phyloP scores from a whole-genome alignment of 2,113 vertebrate species.

The Elachura formosa region DNA sequence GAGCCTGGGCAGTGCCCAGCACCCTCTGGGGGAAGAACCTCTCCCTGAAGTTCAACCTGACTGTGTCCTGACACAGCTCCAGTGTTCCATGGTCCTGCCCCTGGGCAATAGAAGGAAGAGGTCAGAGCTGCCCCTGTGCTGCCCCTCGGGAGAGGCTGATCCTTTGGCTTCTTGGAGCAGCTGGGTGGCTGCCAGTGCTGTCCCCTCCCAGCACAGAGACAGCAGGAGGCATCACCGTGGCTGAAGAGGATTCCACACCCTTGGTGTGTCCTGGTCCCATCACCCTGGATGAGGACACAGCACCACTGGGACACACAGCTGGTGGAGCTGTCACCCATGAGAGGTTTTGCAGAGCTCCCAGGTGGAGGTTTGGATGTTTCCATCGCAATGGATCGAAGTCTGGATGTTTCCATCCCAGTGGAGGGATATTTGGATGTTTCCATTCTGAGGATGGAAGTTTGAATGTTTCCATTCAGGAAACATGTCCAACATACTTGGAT shows the following conservation, averaged over 20 bases:
- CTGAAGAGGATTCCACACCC: background rate
- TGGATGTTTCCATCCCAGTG: background rate
- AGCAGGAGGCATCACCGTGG: rapidly evolving
- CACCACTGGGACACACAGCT: rapidly evolving
- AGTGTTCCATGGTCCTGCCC: background rate
- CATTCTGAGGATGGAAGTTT: background rate
- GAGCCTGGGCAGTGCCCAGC: background rate
- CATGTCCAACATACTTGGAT: no score
- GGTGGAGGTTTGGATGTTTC: background rate
- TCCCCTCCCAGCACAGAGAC: background rate
- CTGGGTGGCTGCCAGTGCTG: background rate
- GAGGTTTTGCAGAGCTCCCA: background rate
- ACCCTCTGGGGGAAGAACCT: background rate
- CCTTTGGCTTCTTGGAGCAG: background rate
- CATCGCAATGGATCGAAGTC: rapidly evolving
- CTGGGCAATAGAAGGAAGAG: background rate
- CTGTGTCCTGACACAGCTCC: rapidly evolving
- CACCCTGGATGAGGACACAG: rapidly evolving
- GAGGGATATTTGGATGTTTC: background rate
- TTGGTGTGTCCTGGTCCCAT: background rate
- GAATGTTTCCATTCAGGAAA: background rate
- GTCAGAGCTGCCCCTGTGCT: background rate
- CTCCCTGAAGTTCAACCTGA: rapidly evolving
- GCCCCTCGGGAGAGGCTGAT: background rate
- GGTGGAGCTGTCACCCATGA: background rate